These are phyloP conservation scores for Rhinogobio ventralis DNA, from an alignment of 2,797 vertebrate genomes.

Conservation along the genomic window DNA sequence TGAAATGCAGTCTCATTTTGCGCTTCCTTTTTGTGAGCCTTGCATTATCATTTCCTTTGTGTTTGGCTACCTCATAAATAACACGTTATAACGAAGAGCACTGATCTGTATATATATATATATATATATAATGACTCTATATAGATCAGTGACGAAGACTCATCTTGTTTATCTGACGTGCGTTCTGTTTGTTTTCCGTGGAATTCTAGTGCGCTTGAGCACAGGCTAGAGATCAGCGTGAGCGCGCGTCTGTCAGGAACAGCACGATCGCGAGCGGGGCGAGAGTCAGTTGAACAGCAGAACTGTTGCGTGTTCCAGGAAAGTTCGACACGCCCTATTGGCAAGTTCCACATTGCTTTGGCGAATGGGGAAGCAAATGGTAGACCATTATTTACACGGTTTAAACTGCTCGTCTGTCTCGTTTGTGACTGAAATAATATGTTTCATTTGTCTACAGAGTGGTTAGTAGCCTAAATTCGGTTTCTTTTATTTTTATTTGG, in stretches of 20 bases:
- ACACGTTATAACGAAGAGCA: rapidly evolving
- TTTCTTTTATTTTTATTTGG: background rate
- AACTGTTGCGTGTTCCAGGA: background rate
- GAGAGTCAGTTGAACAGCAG: background rate
- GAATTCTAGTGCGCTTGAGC: background rate
- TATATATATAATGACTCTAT: no score
- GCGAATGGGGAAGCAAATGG: background rate
- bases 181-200: background rate
- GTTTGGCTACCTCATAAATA: no score
- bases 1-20: background rate
- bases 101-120: no score
- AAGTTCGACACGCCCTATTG: constrained; percentile 1
- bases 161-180: background rate
- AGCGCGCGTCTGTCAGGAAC: background rate
- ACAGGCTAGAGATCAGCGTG: background rate
- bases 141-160: no score
- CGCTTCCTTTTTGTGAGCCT: background rate
- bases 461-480: background rate
- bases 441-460: background rate
- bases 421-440: no score
- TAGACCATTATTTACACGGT: background rate
- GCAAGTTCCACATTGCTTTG: background rate
- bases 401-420: background rate
- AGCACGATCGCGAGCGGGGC: background rate
- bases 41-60: background rate